Evolutionary conservation across 2,113 vertebrate genomes (phyloP), one percentile per base, ranked within the genome.

Genomic region (Lycaon pictus): DNA sequence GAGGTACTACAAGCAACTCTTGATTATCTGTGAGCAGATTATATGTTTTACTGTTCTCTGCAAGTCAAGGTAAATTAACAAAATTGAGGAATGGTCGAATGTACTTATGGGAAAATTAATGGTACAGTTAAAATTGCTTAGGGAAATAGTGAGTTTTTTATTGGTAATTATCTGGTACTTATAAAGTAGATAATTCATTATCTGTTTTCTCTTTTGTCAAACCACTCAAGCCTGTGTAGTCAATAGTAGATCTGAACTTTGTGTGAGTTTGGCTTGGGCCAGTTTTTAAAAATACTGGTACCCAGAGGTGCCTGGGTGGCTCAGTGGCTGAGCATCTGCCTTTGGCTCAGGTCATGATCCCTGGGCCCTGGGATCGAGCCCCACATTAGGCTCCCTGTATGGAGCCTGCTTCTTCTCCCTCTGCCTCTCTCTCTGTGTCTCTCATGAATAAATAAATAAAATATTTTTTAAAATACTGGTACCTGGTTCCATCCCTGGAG

Each of bases 101-200:
- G 65, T 35, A 56, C 65, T 94, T 93, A 90, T 6, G 94, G 91
- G 62, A 97, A 96, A 91, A 86, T 97, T 72, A 95, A 86, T 63
- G 82, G 43, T 60, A 55, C 51, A 67, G 72, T 74, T 80, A 32
- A 51, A 95, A 3, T 88, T 67, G 55, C 65, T 86, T 76, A 88
- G 56, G 37, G 62, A 87, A 81, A 89, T 10, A 85, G 65, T 13
- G 65, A 72, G 3, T 84, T 89, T 43, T 97, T 94, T 79, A 22
- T 29, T 91, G 65, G 27, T 43, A 29, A 84, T 85, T 89, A 88
- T 35, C 55, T 93, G 55, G 27, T 81, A 72, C 58, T 83, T 56
- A 4, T 51, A 81, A 81, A 87, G 63, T 22, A 95, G 87, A 63
- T 77, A 53, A 90, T 79, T 97, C n/a, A 32, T 62, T n/a, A 51